These are phyloP conservation scores for Ptilodon capucinus DNA, from an alignment of 2,888 invertebrate species.

Conservation along the genomic window DNA sequence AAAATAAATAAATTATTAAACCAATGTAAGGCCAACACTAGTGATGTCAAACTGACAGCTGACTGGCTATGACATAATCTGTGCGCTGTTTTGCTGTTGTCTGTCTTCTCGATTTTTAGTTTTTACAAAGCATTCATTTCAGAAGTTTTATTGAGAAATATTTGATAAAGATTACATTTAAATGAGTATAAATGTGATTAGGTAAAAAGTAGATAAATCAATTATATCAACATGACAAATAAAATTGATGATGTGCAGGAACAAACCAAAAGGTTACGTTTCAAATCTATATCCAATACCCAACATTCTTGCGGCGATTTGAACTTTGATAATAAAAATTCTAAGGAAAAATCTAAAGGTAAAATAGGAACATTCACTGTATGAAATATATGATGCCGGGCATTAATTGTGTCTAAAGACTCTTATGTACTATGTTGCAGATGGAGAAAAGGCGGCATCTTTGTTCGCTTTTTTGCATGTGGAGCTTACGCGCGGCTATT, in stretches of 20 bases:
- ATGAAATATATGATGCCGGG: too few species aligned
- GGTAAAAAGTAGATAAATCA: slow-evolving; percentile 12
- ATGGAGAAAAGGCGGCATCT: slow-evolving; percentile 69
- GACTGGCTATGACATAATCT: too few species aligned
- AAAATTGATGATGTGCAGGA: slow-evolving; percentile 70
- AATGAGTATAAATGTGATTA: slow-evolving; percentile 31
- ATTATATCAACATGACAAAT: slow-evolving; percentile 45
- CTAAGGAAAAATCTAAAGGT: slow-evolving; percentile 68
- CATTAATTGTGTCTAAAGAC: too few species aligned
- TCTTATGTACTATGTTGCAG: slow-evolving; percentile 42
- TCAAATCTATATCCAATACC: slow-evolving; percentile 62
- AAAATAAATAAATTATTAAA: too few species aligned
- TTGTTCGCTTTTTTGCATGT: slow-evolving; percentile 89
- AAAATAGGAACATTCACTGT: slow-evolving; percentile 4
- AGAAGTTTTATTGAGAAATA: too few species aligned
- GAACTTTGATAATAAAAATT: slow-evolving; percentile 59
- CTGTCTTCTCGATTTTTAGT: too few species aligned
- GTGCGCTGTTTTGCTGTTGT: too few species aligned
- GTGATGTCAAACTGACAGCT: too few species aligned
- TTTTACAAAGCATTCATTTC: too few species aligned
- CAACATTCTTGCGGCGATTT: slow-evolving; percentile 61
- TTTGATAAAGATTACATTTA: too few species aligned
- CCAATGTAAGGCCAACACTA: too few species aligned
- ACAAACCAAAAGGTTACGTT: slow-evolving; percentile 73
- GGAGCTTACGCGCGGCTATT: slow-evolving; percentile 96